A percentile compares a stretch with the other conserved stretches of the same genome.
These are phyloP conservation scores for Tenebrio molitor DNA, from an alignment of 1,140 invertebrate genomes.

Conservation along the genomic window DNA sequence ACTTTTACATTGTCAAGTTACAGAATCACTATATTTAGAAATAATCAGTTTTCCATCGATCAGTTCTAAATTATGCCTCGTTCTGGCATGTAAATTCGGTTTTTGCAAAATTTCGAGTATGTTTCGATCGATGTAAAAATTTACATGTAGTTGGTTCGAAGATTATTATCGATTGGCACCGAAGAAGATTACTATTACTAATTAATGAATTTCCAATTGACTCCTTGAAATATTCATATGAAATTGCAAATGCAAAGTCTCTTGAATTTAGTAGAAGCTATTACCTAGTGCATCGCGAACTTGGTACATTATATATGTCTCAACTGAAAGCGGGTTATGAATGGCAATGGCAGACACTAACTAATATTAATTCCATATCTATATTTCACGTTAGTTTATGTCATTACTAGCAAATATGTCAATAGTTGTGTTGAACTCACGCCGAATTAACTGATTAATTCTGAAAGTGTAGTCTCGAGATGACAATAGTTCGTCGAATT, in stretches of 20 bases:
- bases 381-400: constrained; percentile 11
- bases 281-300: constrained; percentile 11
- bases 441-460: neutral
- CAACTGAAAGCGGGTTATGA: constrained; percentile 14
- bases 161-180: neutral
- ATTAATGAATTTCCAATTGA: constrained; percentile 20
- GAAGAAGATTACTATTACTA: neutral
- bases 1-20: too few species aligned
- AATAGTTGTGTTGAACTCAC: neutral
- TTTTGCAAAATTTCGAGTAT: too few species aligned
- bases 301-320: constrained; percentile 23
- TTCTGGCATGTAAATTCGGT: too few species aligned
- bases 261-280: constrained; percentile 11
- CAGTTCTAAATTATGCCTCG: too few species aligned
- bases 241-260: constrained; percentile 5
- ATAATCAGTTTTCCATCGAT: too few species aligned
- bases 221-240: constrained; percentile 1
- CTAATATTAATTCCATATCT: constrained; percentile 33
- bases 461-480: too few species aligned
- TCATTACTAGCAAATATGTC: neutral
- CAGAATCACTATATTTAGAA: too few species aligned
- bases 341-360: constrained; percentile 21
- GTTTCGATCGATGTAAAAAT: too few species aligned
- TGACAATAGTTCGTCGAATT: neutral
- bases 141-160: neutral